Base-by-base conservation (phyloP, 2,113 vertebrate genomes). In the crab-eating macaque (Macaca fascicularis) region DNA sequence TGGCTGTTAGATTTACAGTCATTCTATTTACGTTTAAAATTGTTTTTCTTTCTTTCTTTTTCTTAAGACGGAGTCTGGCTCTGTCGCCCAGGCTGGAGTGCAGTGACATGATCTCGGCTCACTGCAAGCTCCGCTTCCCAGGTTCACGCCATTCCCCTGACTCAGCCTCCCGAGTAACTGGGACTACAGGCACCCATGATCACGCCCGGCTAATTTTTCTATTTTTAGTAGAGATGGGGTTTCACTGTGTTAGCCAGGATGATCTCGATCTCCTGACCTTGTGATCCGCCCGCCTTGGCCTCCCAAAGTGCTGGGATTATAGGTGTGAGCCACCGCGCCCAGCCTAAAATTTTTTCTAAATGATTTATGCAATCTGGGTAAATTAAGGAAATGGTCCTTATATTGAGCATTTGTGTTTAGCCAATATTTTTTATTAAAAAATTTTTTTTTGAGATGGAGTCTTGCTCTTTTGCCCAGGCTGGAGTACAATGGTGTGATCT, bases 361-460 rank as follows among this genome's bases (percentile, higher is more conserved):
- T 83, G n/a, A 79, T 70, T 79, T 95, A 40, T 55, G 8, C 23
- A n/a, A n/a, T 64, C 52, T 84, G 83, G 78, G 50, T 57, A 61
- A 78, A 90, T 79, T 79, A 91, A 74, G 52, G 90, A 89, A 93
- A 89, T 32, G 70, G 52, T 5, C 11, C 35, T 80, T 74, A 35
- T 88, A 74, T 48, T 30, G 50, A 52, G 40, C 20, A 30, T 84
- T 40, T 35, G 32, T 40, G 0, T n/a, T 61, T 78, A 88, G 43
- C 5, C 61, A 96, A 52, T 19, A 19, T 52, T 52, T 52, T 45
- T 45, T 2, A 45, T 78, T 84, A 32, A 35, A 17, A 52, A 23
- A 20, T 38, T 11, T 67, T 64, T 64, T 64, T 30, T 35, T 6
- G 13, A 67, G 30, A 32, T 1, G 13, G 64, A 35, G 30, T 67